Evolutionary conservation across 2,888 invertebrate genomes (phyloP).

Genomic region (Leptinotarsa juncta): DNA sequence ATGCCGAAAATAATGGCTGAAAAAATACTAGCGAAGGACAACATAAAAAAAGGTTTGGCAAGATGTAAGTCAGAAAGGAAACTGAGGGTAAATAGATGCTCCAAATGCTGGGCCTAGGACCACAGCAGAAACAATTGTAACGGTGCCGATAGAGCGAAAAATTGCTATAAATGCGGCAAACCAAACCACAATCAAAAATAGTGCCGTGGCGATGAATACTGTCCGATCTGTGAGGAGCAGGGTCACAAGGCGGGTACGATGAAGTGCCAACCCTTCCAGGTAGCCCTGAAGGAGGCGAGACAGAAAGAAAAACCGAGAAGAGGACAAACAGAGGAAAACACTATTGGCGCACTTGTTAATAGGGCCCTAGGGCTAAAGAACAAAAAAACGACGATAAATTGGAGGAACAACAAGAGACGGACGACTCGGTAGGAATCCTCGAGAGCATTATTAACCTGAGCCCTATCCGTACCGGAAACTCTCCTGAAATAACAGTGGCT

Average conservation of each 20-base stretch:
- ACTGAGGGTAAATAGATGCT: background rate
- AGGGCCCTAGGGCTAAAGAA: background rate
- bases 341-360: background rate
- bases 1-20: background rate
- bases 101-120: conserved; percentile 5
- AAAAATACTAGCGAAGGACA: background rate
- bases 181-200: conserved; percentile 20
- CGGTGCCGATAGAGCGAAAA: background rate
- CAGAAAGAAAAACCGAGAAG: background rate
- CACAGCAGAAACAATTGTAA: conserved; percentile 9
- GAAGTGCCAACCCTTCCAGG: background rate
- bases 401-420: too few relatives aligned
- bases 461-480: too few relatives aligned
- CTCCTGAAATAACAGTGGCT: background rate
- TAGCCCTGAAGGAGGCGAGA: background rate
- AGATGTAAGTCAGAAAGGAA: conserved; percentile 18
- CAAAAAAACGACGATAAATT: background rate
- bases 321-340: background rate
- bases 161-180: conserved; percentile 27
- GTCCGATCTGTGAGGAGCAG: background rate
- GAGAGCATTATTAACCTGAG: too few relatives aligned
- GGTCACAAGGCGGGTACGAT: background rate
- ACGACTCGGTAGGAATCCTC: too few relatives aligned
- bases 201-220: background rate
- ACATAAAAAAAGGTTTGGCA: conserved; percentile 17